Evolutionary conservation across 2,113 vertebrate genomes (phyloP), one percentile per base, ranked within the genome.

Genomic region (Rhombomys opimus): DNA sequence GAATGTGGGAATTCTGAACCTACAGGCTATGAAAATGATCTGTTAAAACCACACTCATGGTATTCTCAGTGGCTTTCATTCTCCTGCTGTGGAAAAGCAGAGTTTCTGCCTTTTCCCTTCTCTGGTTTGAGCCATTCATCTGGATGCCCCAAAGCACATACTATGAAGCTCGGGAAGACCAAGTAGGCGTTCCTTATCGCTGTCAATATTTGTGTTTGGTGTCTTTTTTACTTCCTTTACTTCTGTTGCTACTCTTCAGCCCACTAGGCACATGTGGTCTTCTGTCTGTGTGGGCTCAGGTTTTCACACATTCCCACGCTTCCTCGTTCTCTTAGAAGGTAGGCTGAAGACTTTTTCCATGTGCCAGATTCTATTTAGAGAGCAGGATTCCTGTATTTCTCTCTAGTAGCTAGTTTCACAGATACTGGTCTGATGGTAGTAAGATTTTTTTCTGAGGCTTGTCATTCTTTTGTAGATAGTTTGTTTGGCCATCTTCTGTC

Each of bases 251-350:
- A 20, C 25, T 80, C 70, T 77, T 94, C 41, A 32, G 54, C 30
- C 30, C 50, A 61, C 73, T n/a, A 5, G 15, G 8, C 41, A 80
- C 61, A 41, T 67, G 23, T 27, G 46, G 32, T 57, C 46, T 91
- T 86, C 32, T 81, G 59, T 92, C 54, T 91, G 17, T 92, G 82
- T 93, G 70, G 68, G 59, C 80, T 93, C 52, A 82, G 46, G 8
- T 23, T 91, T 97, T 77, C 63, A 70, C 52, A n/a, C 8, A 46
- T 57, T 25, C 30, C 13, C 27, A 86, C 65, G 67, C 85, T 12
- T 96, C 86, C 91, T 76, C 89, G 6, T 7, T 95, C 41, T 95
- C 91, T 32, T 23, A 68, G 72, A 84, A 91, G n/a, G 75, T 94
- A n/a, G 54, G 80, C 23, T 0, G 85, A 41, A 23, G n/a, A 63